Conservation (phyloP, 2,113 vertebrate species). For the Rhineura floridana region DNA sequence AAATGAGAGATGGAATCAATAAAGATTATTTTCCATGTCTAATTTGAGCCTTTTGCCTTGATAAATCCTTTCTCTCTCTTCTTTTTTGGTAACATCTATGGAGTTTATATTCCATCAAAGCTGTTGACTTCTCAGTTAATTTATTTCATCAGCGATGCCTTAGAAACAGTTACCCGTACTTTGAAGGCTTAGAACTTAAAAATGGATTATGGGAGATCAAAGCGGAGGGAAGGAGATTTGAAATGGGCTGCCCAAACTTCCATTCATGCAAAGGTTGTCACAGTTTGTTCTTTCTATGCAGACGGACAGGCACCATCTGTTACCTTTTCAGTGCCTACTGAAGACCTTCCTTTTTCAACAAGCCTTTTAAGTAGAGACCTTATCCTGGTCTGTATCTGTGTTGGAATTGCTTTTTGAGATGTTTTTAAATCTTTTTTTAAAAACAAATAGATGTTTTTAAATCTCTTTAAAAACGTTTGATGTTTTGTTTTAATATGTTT, state of each 20-base stretch:
- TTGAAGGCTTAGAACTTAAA: conserved; percentile 17
- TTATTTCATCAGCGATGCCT: conserved; percentile 13
- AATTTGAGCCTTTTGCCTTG: conserved; percentile 36
- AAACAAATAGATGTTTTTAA: too few species aligned
- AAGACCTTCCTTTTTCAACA: too few species aligned
- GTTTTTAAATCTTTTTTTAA: too few species aligned
- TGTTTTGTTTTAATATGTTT: too few species aligned
- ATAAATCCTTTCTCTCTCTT: not conserved
- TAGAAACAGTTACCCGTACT: conserved; percentile 1
- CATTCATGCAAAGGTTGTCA: not conserved
- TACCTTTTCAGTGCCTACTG: too few species aligned
- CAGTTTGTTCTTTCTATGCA: not conserved
- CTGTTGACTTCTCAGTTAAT: conserved; percentile 30
- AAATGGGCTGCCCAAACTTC: not conserved
- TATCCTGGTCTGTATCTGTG: too few species aligned
- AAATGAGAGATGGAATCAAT: conserved; percentile 28
- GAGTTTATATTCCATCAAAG: conserved; percentile 37
- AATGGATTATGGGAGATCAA: not conserved
- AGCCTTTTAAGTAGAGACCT: too few species aligned
- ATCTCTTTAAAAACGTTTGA: too few species aligned
- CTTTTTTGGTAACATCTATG: not conserved
- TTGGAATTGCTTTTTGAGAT: too few species aligned
- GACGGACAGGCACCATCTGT: too few species aligned
- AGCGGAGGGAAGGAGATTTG: not conserved
- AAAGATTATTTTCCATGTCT: conserved; percentile 42